A percentile compares a stretch with the other conserved stretches of the same genome.
Evolutionary conservation across 2,797 vertebrate species (phyloP).

Genomic region (Smutsia temminckii): DNA sequence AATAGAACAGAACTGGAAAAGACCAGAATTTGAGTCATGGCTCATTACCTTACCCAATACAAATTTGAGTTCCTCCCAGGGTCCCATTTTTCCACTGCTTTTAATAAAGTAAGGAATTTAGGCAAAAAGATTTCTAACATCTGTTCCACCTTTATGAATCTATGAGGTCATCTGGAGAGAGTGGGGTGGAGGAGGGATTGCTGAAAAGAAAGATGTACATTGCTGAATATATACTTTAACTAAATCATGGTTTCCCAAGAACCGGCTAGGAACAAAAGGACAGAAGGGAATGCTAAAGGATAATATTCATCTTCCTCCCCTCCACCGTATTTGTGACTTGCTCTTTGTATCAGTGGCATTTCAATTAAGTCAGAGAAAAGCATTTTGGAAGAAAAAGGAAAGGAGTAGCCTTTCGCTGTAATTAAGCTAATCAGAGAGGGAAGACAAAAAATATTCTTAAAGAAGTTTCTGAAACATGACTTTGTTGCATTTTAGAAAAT

Average conservation of each 20-base stretch:
- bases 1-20: not conserved
- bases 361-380: constrained; percentile 9
- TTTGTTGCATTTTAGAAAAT: constrained; percentile 10
- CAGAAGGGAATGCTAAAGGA: not conserved
- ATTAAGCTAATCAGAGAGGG: not conserved
- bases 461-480: not conserved
- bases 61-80: not conserved
- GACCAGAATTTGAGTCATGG: not conserved
- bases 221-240: not conserved
- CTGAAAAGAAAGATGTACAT: not conserved
- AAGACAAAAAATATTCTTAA: not conserved
- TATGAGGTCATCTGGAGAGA: not conserved
- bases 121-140: not conserved
- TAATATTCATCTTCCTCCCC: not conserved
- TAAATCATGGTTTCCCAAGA: not conserved
- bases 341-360: not conserved
- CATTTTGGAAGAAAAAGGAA: not conserved
- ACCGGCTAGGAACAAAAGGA: not conserved
- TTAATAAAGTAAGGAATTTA: not conserved
- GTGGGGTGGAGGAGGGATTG: not conserved
- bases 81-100: not conserved
- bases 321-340: not conserved
- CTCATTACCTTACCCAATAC: not conserved
- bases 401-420: not conserved
- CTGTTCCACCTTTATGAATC: not conserved